Base-by-base conservation (phyloP, 2,113 vertebrate genomes). In the Hyperopisus bebe region DNA sequence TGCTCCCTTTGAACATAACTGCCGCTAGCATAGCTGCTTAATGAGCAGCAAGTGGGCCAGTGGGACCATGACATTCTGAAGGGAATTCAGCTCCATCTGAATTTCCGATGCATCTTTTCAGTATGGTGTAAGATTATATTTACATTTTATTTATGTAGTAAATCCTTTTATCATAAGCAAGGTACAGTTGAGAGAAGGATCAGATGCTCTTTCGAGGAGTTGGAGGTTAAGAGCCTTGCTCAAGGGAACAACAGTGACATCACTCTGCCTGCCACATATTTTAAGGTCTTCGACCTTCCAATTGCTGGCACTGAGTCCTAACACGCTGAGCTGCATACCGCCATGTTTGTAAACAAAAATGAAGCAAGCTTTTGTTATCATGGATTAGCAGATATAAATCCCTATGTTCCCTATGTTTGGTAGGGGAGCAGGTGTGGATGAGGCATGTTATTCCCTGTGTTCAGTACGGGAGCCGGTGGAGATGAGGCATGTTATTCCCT, bases 381-480 rank as follows among this genome's bases (percentile, higher is more conserved):
- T 42, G 35, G 74, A 42, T 80, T 80, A 2, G 35, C 74, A 42
- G 74, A 19, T 80, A 24, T 84, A 21, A n/a, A n/a, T n/a, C n/a
- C n/a, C n/a, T n/a, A n/a, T n/a, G n/a, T 90, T 80, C 66, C 50
- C 86, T 21, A 84, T 55, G 46, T 88, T 15, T 90, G 88, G 89
- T 51, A 86, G 77, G 15, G 42, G 89, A 44, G 44, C 44, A 44
- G 44, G 44, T 44, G 44, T 4, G 92, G 90, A 47, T 47, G 46
- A 35, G 66, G 19, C 88, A 84, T 90, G 46, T 66, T 62, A 86
- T 90, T 80, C 66, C 46, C 83, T 17, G 87, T 50, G 47, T 88
- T 17, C 91, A 88, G 89, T 51, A 86, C 53, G 21, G 44, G 89
- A 92, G 91, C 93, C 92, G 92, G 92, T 92, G 91, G 92, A 88